Base-by-base conservation (phyloP, 2,113 vertebrate genomes). In the Carassius gibelio region DNA sequence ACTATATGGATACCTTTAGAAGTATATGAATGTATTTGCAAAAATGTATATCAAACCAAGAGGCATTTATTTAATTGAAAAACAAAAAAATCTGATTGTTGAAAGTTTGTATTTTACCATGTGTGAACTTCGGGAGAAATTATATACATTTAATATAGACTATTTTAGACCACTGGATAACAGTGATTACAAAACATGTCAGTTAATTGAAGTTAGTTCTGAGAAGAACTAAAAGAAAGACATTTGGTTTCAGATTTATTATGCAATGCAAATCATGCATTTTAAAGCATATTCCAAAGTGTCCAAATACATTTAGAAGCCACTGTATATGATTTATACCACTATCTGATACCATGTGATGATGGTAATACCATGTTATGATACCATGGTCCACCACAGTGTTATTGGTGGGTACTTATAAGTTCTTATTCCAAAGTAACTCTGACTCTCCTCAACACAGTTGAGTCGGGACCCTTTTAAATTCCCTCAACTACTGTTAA, bases 401-500 rank as follows among this genome's bases (percentile, higher is more conserved):
- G 34, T 38, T 19, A 21, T 38, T 10, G 8, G 3, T 36, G 68
- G 17, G 34, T 10, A 71, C 17, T 71, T 36, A 68, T 8, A 59
- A n/a, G 57, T 61, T 61, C 15, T 9, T 10, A 69, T 36, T 61
- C 8, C 57, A 21, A 50, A 76, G 74, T 30, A 76, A 34, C 74
- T 30, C 23, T 55, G 48, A 57, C 15, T 76, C 8, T 55, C 26
- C 7, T n/a, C 57, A 9, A n/a, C 57, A 61, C 8, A 17, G 26
- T 55, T 17, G 21, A 11, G 55, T 83, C 69, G 42, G 8, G 85
- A 89, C 88, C 45, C 72, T 86, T 85, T 86, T 59, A 66, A 91
- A 94, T 94, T 95, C 94, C 93, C 94, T 86, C 88, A 90, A 14
- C 89, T 36, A 88, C 85, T 93, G 92, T 95, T 92, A 90, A 88